Evolutionary conservation across 1,140 invertebrate genomes (phyloP).

Genomic region (Meloidogyne floridensis): DNA sequence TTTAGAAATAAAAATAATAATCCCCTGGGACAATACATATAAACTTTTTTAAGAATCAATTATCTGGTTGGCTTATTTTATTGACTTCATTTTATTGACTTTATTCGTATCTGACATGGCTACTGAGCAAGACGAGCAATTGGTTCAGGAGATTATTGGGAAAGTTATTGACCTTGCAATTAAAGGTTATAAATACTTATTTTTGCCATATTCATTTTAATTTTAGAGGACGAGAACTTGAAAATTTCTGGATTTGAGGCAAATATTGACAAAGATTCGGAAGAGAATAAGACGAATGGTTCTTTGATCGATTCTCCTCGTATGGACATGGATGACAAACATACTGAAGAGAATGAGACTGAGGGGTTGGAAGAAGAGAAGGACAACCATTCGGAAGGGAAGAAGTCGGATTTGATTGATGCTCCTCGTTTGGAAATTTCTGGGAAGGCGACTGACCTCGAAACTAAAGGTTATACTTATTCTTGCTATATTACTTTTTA

Average conservation of each 20-base stretch:
- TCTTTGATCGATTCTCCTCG: neutral
- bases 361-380: too few species aligned
- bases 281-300: neutral
- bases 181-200: neutral
- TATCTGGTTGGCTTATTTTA: neutral
- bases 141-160: constrained; percentile 21
- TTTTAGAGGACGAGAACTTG: neutral
- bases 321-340: too few species aligned
- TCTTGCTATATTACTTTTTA: neutral
- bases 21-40: too few species aligned
- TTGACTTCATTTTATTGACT: neutral
- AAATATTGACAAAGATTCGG: too few species aligned
- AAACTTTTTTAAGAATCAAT: neutral
- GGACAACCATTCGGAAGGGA: too few species aligned
- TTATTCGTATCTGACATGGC: neutral
- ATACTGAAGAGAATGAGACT: neutral
- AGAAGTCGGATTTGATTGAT: too few species aligned
- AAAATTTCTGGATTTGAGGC: neutral
- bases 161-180: neutral
- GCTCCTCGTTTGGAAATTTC: neutral
- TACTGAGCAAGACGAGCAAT: constrained; percentile 18
- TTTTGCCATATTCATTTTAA: neutral
- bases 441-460: neutral
- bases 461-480: neutral
- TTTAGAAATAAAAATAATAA: too few species aligned